Base-by-base conservation (phyloP, 2,797 vertebrate species). In the Holocentrus rufus region DNA sequence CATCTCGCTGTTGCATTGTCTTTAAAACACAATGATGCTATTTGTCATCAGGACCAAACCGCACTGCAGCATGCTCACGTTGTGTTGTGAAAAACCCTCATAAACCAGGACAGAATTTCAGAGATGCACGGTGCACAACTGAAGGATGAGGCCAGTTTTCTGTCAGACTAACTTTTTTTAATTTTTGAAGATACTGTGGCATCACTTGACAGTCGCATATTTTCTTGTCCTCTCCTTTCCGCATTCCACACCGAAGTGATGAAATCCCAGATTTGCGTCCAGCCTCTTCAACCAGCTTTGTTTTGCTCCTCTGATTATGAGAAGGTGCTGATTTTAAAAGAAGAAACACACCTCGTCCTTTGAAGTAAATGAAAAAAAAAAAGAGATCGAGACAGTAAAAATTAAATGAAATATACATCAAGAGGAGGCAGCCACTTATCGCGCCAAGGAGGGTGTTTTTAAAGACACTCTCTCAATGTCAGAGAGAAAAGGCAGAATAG, bases 401-500 rank as follows among this genome's bases (percentile, higher is more conserved):
- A 74, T 77, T 52, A 81, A 85, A 74, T 49, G 2, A 76, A 64
- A 72, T 57, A 30, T 56, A 72, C 9, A 42, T 63, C 46, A 52
- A 46, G 44, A 17, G 63, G 25, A 46, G 18, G 61, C 23, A 69
- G 53, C 46, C 64, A 72, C 27, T 80, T 83, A 69, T 83, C 61
- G 52, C 46, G 62, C 17, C 63, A 53, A 34, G 52, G 69, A 30
- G 30, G 1, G 15, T 49, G 14, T 58, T 79, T 80, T 80, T 34
- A 65, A 85, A 76, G 68, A 82, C 61, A 75, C 59, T 52, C 64
- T 72, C 69, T 77, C 44, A 65, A 68, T 82, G 72, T 85, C 56
- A 70, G 30, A 59, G 55, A 57, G 65, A 79, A 56, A 62, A 59
- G 80, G 72, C 74, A 76, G 71, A 77, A 77, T 54, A 69, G 66